Conservation (phyloP, 1,140 invertebrate genomes). For the Samia ricini region DNA sequence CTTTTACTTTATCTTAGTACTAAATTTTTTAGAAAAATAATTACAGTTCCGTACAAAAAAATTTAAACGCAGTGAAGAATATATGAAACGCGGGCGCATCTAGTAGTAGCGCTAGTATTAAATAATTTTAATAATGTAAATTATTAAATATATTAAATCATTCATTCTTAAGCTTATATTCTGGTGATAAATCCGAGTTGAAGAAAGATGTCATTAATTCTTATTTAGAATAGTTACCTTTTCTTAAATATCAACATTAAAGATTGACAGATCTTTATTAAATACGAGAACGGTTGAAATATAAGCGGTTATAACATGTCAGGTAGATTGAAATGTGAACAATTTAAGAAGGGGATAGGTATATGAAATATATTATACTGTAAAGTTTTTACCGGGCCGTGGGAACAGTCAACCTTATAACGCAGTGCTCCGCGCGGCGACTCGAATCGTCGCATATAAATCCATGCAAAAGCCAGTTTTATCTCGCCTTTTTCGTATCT, state of each 20-base stretch:
- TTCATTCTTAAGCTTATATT: too few species aligned
- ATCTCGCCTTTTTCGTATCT: constrained; percentile 3
- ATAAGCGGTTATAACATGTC: constrained; percentile 1
- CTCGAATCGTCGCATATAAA: constrained; percentile 19
- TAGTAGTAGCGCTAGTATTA: too few species aligned
- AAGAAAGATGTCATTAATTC: not conserved
- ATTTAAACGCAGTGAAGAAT: too few species aligned
- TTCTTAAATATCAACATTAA: not conserved
- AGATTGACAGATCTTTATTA: constrained; percentile 1
- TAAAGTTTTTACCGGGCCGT: constrained; percentile 22
- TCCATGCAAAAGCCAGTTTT: constrained; percentile 28
- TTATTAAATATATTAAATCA: too few species aligned
- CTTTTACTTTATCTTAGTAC: too few species aligned
- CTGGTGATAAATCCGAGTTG: too few species aligned
- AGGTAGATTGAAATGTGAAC: constrained; percentile 3
- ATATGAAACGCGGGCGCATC: too few species aligned
- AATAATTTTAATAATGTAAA: too few species aligned
- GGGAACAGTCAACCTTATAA: constrained; percentile 17
- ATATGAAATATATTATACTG: constrained; percentile 1
- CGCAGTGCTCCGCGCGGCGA: not conserved
- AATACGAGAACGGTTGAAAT: not conserved
- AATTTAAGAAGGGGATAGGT: constrained; percentile 4
- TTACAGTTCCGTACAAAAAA: too few species aligned
- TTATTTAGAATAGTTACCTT: not conserved
- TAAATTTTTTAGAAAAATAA: too few species aligned